A percentile compares a stretch with the other conserved stretches of the same genome.
phyloP scores from a whole-genome alignment of 53 echinoderm and acorn worm species.

The Luidia sarsii region DNA sequence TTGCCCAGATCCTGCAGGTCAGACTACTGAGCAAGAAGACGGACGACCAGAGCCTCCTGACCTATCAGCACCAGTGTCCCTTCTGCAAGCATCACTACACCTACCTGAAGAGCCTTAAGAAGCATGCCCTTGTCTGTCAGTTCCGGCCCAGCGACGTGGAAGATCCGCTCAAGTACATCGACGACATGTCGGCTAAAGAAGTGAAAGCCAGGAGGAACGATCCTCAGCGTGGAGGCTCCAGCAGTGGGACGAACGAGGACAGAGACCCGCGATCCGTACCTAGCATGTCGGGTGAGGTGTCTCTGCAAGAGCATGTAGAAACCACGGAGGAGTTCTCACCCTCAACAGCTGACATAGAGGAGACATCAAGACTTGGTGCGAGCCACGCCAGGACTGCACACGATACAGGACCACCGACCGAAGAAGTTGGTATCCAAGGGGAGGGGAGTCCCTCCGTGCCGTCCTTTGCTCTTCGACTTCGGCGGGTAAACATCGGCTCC shows the following conservation, averaged over 20 bases:
- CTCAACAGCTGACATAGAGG: too few relatives aligned
- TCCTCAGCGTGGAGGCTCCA: background rate
- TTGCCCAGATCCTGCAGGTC: constrained; percentile 48
- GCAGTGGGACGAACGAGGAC: background rate
- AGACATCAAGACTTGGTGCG: too few relatives aligned
- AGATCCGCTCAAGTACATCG: constrained; percentile 61
- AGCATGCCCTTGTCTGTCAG: constrained; percentile 75
- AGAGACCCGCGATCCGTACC: background rate
- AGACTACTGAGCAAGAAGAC: constrained; percentile 41
- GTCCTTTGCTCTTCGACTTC: too few relatives aligned
- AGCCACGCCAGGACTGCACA: too few relatives aligned
- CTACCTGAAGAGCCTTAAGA: constrained; percentile 93
- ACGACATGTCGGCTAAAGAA: constrained; percentile 30
- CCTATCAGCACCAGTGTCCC: constrained; percentile 81
- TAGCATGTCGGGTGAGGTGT: too few relatives aligned
- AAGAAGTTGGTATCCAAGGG: too few relatives aligned
- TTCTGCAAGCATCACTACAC: constrained; percentile 91
- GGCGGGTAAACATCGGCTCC: too few relatives aligned
- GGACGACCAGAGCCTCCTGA: constrained; percentile 49
- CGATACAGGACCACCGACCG: too few relatives aligned
- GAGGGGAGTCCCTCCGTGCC: too few relatives aligned
- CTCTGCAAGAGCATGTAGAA: too few relatives aligned
- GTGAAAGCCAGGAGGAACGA: background rate
- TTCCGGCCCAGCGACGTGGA: constrained; percentile 28
- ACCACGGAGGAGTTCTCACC: too few relatives aligned